Percentiles rank a stretch among this genome's conserved stretches.
Conservation (phyloP, 1,140 invertebrate genomes). For the Drosophila baimaii region DNA sequence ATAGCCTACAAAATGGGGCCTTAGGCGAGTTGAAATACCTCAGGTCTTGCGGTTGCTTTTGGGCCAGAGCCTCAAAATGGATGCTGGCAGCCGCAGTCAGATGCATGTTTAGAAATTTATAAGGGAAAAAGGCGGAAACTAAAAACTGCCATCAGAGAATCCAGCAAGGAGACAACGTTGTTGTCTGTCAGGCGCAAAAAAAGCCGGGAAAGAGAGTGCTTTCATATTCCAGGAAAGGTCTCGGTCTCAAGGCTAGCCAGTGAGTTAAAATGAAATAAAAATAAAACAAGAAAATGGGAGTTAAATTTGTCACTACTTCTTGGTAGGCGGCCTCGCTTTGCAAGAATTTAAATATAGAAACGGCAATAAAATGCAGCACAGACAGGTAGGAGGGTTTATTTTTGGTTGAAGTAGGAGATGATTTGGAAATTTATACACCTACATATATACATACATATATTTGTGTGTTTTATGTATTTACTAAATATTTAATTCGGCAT, state of each 20-base stretch:
- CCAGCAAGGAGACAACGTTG: constrained; percentile 2
- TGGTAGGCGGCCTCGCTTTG: neutral
- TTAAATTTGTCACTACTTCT: constrained; percentile 45
- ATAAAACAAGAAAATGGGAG: neutral
- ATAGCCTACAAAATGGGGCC: constrained; percentile 27
- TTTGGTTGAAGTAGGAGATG: neutral
- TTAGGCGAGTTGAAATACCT: constrained; percentile 48
- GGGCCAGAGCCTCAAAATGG: constrained; percentile 29
- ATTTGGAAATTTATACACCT: neutral
- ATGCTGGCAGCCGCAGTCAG: constrained; percentile 21
- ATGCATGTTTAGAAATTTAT: constrained; percentile 46
- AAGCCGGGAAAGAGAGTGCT: constrained; percentile 17
- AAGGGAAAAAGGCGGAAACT: constrained; percentile 25
- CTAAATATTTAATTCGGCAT: too few species aligned
- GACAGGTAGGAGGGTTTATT: neutral
- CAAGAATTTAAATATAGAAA: constrained; percentile 35
- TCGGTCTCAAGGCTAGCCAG: constrained; percentile 13
- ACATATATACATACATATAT: neutral
- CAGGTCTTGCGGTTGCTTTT: constrained; percentile 35
- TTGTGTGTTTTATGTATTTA: too few species aligned
- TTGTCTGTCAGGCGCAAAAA: constrained; percentile 1
- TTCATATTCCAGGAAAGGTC: constrained; percentile 47
- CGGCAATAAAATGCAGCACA: neutral
- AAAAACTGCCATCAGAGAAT: constrained; percentile 3
- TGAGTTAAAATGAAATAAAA: constrained; percentile 14